Evolutionary conservation across 2,888 invertebrate species (phyloP).

Genomic region (Elegia similella): DNA sequence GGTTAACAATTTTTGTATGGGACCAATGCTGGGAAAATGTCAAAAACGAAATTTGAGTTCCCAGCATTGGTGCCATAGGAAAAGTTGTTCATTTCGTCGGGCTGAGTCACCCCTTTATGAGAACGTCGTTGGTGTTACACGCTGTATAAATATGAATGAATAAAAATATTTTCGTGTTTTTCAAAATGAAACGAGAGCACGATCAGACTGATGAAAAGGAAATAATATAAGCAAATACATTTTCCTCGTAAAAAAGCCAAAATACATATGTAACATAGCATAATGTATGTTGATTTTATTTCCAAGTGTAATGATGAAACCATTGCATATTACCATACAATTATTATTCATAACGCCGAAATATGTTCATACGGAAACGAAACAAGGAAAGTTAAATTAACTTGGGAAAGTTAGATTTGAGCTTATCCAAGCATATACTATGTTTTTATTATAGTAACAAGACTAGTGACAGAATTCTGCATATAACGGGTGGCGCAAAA

Average conservation of each 20-base stretch:
- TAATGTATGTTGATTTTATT: constrained; percentile 26
- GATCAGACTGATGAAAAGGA: neutral
- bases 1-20: no score
- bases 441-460: constrained; percentile 29
- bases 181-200: no score
- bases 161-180: no score
- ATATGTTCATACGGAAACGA: constrained; percentile 59
- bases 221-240: neutral
- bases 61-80: no score
- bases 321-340: constrained; percentile 45
- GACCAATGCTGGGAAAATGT: no score
- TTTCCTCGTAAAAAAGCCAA: neutral
- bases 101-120: no score
- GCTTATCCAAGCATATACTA: constrained; percentile 50
- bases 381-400: constrained; percentile 69
- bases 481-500: neutral
- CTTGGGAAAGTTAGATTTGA: constrained; percentile 66
- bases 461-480: neutral
- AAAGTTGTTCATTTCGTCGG: no score
- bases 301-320: constrained; percentile 40
- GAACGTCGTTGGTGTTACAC: no score
- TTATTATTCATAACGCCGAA: constrained; percentile 40
- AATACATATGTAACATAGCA: constrained; percentile 12
- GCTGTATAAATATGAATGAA: no score
- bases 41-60: no score